These are phyloP conservation scores for Morinoia aosen DNA, from an alignment of 2,888 invertebrate species.

Conservation along the genomic window DNA sequence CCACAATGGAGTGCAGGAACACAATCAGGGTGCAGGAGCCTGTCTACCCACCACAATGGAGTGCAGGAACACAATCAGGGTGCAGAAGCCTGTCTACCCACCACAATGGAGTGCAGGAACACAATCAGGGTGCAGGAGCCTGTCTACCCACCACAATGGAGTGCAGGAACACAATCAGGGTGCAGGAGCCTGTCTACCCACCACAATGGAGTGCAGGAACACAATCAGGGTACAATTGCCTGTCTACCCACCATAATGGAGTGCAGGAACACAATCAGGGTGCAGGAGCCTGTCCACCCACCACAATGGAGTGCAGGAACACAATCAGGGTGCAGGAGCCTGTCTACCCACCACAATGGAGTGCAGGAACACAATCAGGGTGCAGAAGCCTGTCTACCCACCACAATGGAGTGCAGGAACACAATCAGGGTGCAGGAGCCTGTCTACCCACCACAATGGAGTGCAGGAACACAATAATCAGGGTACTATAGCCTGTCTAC, in stretches of 20 bases:
- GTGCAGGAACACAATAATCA: too few species aligned
- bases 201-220: too few species aligned
- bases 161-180: constrained; percentile 67
- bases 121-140: constrained; percentile 64
- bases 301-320: background rate
- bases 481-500: too few species aligned
- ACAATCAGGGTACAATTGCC: too few species aligned
- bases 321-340: background rate
- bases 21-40: too few species aligned
- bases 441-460: too few species aligned
- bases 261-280: background rate
- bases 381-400: constrained; percentile 61
- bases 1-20: background rate
- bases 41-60: background rate
- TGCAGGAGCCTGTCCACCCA: background rate
- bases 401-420: constrained; percentile 66
- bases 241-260: background rate
- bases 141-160: constrained; percentile 65
- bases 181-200: constrained; percentile 54
- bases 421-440: constrained; percentile 65
- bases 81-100: background rate
- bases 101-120: constrained; percentile 60
- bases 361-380: constrained; percentile 67
- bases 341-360: constrained; percentile 12
- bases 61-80: background rate